Base-by-base conservation (phyloP, 2,888 invertebrate genomes). In the Piscicola geometra region DNA sequence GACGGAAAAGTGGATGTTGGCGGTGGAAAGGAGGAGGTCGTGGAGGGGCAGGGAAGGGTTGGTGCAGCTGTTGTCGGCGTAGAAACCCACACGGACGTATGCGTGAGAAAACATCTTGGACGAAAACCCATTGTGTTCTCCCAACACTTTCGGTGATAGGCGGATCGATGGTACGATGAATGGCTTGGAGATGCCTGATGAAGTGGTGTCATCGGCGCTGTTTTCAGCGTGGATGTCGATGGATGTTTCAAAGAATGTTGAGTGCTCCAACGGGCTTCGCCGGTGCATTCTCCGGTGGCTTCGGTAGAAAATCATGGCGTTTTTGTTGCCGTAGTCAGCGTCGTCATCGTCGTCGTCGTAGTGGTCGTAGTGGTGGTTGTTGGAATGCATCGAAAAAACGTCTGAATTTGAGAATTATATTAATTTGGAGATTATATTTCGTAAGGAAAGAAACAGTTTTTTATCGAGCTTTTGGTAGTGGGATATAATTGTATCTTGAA, bases 291-390 rank as follows among this genome's bases (percentile, higher is more conserved):
- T n/a, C n/a, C n/a, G n/a, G n/a, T n/a, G 2, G 47, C 71, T 28
- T 71, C 28, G 9, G 47, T 47, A 3, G 33, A 50, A 0, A 3
- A n/a, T 1, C 52, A 32, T 67, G 68, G 5, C 21, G 68, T 33
- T n/a, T 5, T 21, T 30, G 15, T 9, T 35, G 21, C 3, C 35
- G 64, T 35, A 33, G n/a, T 33, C n/a, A 28, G 12, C 67, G 15
- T 56, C 64, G n/a, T 73, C 73, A 64, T 60, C 52, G 64, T 52
- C 60, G 64, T 67, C 18, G 33, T 33, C 35, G 21, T 67, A 3
- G 28, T 15, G 5, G 67, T 33, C 35, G 67, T 30, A 5, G 28
- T 67, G 5, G 67, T 67, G 28, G 35, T 67, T 12, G 67, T 67
- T 9, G 64, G n/a, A 15, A 64, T n/a, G n/a, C n/a, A n/a, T n/a